Base-by-base conservation (phyloP, 2,888 invertebrate genomes). In the Drosophila paranaensis region DNA sequence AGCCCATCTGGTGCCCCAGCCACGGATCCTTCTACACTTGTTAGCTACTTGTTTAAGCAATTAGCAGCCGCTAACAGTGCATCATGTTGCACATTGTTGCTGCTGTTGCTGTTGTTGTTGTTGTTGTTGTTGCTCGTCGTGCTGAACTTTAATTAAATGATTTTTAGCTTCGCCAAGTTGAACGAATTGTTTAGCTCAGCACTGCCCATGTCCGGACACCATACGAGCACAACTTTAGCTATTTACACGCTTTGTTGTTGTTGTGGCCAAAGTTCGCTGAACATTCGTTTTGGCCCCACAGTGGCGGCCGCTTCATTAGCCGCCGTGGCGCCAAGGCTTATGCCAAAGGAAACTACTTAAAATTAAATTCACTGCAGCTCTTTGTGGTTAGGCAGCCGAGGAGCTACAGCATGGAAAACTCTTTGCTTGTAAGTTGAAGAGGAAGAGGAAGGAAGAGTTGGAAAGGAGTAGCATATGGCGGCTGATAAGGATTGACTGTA, bases 41-140 rank as follows among this genome's bases (percentile, higher is more conserved):
- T 90, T 89, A 71, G 83, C 77, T 86, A 72, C 86, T 85, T 85
- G 85, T 84, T 87, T 74, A 74, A 81, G 88, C 86, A 90, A 87
- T 87, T 87, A 89, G 74, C 79, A 73, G 82, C 75, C 85, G 79
- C 74, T 58, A 87, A 84, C 81, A 65, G 66, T 67, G 70, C 73
- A 77, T 68, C 78, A 57, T 64, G 62, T 51, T 68, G 56, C 39
- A 39, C 25, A 40, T 6, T 61, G 56, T 33, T 56, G 8, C 1
- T 81, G 69, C 40, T 54, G 40, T 8, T 46, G 57, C 9, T 48
- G 40, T n/a, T n/a, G n/a, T n/a, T 64, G 61, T 66, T 77, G 45
- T 60, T 81, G 69, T 43, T 54, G 40, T 8, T 46, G 57, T 10
- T 48, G 40, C 50, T 27, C 43, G 30, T 39, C 65, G 66, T 67